phyloP scores from a whole-genome alignment of 2,113 vertebrate genomes.

The Zapornia atra region DNA sequence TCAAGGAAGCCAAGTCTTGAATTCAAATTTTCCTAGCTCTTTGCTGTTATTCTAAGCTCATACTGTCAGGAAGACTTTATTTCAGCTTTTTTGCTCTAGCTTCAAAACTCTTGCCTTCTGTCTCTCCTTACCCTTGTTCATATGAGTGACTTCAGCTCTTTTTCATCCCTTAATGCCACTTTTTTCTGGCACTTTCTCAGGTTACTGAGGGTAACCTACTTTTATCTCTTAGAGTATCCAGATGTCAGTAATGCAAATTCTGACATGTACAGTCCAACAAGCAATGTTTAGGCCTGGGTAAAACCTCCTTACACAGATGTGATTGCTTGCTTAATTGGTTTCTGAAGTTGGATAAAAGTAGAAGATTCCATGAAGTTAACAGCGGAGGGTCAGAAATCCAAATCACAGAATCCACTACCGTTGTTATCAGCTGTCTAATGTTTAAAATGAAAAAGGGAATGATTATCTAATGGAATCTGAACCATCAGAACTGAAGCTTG shows the following conservation, averaged over 20 bases:
- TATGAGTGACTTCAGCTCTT: background rate
- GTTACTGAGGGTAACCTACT: background rate
- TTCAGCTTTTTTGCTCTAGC: background rate
- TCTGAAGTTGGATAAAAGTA: background rate
- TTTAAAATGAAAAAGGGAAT: background rate
- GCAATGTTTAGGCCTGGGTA: background rate
- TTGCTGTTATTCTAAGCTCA: background rate
- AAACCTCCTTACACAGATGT: background rate
- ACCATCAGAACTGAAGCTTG: background rate
- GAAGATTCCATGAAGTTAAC: background rate
- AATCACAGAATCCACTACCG: background rate
- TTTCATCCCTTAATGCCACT: background rate
- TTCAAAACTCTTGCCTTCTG: background rate
- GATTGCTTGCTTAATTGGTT: background rate
- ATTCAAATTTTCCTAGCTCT: background rate
- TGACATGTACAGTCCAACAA: background rate
- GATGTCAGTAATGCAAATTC: background rate
- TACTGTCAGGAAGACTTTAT: background rate
- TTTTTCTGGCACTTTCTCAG: background rate
- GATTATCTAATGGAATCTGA: background rate
- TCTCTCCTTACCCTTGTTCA: background rate
- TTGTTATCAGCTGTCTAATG: background rate
- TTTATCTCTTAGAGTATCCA: background rate
- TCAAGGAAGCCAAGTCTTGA: background rate
- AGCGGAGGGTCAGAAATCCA: background rate